Evolutionary conservation across 2,888 invertebrate genomes (phyloP).

Genomic region (Cerceris ruficornis): DNA sequence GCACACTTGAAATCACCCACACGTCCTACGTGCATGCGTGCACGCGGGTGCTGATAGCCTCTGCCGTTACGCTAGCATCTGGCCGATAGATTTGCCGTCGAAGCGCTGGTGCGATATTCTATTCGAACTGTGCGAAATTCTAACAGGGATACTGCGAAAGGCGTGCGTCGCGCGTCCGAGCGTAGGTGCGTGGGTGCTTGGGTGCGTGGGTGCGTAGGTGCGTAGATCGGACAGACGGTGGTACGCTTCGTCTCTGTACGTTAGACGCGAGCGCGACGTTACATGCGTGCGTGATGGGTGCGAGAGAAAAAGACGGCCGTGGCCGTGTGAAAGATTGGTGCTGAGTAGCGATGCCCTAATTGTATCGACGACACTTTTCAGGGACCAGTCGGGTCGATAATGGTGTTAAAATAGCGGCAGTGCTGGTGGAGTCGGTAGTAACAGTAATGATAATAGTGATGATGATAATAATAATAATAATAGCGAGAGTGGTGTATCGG

Average conservation of each 20-base stretch:
- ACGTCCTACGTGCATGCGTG: slow-evolving; percentile 42
- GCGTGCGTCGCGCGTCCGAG: neutral
- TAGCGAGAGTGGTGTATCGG: neutral
- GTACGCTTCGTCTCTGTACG: neutral
- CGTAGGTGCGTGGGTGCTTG: slow-evolving; percentile 10
- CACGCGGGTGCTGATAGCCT: slow-evolving; percentile 41
- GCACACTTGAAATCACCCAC: slow-evolving; percentile 44
- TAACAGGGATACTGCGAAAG: neutral
- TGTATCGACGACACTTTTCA: slow-evolving; percentile 31
- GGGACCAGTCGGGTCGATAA: slow-evolving; percentile 26
- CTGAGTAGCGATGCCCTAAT: neutral
- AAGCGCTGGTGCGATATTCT: slow-evolving; percentile 53
- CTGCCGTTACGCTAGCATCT: slow-evolving; percentile 16
- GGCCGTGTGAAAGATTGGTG: slow-evolving; percentile 66
- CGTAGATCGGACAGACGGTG: slow-evolving; percentile 28
- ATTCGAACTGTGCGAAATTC: slow-evolving; percentile 47
- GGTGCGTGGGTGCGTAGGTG: slow-evolving; percentile 34
- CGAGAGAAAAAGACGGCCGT: slow-evolving; percentile 65
- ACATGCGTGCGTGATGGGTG: slow-evolving; percentile 73
- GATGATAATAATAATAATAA: neutral
- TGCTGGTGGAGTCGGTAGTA: too few relatives aligned
- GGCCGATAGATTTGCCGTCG: slow-evolving; percentile 25
- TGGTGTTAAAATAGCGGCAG: slow-evolving; percentile 14
- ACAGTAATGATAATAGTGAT: neutral
- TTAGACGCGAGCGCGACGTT: slow-evolving; percentile 61